These are phyloP conservation scores for Fistularia commersonii DNA, from an alignment of 2,797 vertebrate species.

Conservation along the genomic window DNA sequence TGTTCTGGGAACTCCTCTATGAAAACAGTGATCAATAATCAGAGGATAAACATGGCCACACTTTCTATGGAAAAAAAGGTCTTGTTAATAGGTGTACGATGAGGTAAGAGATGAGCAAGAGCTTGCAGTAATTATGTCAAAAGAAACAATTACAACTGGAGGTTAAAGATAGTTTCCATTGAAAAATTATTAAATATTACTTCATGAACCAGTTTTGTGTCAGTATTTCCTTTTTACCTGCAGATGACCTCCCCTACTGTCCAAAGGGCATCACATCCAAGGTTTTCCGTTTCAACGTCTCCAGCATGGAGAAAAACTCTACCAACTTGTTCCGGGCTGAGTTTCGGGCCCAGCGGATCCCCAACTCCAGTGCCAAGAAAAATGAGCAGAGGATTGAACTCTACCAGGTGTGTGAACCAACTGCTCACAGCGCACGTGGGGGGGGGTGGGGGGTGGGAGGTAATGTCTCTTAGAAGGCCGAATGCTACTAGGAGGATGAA, in stretches of 20 bases:
- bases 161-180: not conserved
- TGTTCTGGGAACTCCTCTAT: slow-evolving; percentile 31
- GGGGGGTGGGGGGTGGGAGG: not conserved
- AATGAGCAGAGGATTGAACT: slow-evolving; percentile 95
- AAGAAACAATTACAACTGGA: slow-evolving; percentile 16
- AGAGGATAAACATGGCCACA: slow-evolving; percentile 40
- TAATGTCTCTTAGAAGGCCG: slow-evolving; percentile 12
- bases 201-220: slow-evolving; percentile 28
- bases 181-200: slow-evolving; percentile 4
- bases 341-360: slow-evolving; percentile 88
- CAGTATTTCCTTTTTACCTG: slow-evolving; percentile 52
- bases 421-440: slow-evolving; percentile 37
- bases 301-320: slow-evolving; percentile 92
- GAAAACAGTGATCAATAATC: slow-evolving; percentile 35
- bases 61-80: slow-evolving; percentile 29
- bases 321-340: slow-evolving; percentile 95
- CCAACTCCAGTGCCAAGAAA: slow-evolving; percentile 86
- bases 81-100: slow-evolving; percentile 22
- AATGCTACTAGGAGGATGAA: slow-evolving; percentile 46
- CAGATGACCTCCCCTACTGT: slow-evolving; percentile 89
- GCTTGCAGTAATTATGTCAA: slow-evolving; percentile 29
- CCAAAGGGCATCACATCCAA: slow-evolving; percentile 91
- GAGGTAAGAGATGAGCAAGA: slow-evolving; percentile 39
- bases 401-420: slow-evolving; percentile 85
- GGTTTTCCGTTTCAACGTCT: slow-evolving; percentile 94